Evolutionary conservation across 2,888 invertebrate genomes (phyloP), one percentile per base, ranked within the genome.

Genomic region (Scotopteryx bipunctaria): DNA sequence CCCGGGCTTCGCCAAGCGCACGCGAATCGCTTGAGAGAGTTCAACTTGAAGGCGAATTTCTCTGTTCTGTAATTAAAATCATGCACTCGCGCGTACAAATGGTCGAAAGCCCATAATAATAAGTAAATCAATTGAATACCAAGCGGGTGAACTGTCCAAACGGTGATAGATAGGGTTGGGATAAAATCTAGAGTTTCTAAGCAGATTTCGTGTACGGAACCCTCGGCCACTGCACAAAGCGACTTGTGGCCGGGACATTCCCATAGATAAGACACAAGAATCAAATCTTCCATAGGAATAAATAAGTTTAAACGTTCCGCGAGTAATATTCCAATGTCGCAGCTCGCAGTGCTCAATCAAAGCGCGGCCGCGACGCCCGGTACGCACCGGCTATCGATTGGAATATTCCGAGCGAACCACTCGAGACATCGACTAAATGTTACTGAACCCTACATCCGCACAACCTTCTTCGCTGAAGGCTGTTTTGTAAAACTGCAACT

Each of bases 391-490:
- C 21, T 29, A 51, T 55, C 57, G 46, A 64, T 78, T 79, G 83
- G 69, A 78, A 83, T 81, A 77, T 76, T 77, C 78, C 75, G 73
- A 59, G 76, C 68, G 67, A 76, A 69, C 72, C 58, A 73, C 67
- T 86, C 86, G 85, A 88, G 85, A 87, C 89, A 87, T 89, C 88
- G 89, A 88, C 79, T 84, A 86, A 87, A 86, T 88, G 84, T 86
- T 84, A 88, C 83, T 82, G 80, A 50, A 8, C 44, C 54, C 48
- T 43, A 33, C 13, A 42, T 25, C 53, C 46, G 42, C 43, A 48
- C 43, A 47, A 46, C 27, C 32, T 43, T 41, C 33, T 57, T 64
- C 62, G 76, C 79, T 74, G 77, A 25, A 64, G 79, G 81, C 82
- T 84, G 78, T 76, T 76, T 82, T 81, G 75, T 83, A 83, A 84